Evolutionary conservation across 35 echinoderm and acorn worm genomes (phyloP).

Genomic region (Holothuria glaberrima): DNA sequence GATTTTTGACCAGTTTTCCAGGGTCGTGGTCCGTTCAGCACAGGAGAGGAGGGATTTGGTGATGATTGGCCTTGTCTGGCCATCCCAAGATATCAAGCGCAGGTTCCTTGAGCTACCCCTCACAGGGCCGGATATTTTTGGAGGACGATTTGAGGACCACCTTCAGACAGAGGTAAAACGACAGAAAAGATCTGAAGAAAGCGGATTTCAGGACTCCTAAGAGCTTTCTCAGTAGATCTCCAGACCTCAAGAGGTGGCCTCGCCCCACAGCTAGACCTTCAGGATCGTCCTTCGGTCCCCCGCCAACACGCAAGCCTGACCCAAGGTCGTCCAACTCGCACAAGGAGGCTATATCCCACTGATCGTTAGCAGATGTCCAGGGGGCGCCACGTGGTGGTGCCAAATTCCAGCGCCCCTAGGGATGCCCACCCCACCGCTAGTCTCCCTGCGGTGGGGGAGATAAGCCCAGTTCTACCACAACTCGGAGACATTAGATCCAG

Average conservation of each 20-base stretch:
- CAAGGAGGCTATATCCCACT: neutral
- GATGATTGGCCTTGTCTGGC: neutral
- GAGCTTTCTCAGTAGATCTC: constrained; percentile 1
- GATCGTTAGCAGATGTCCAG: neutral
- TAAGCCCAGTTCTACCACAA: neutral
- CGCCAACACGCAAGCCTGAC: neutral
- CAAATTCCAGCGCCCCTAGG: constrained; percentile 8
- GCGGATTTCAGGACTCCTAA: neutral
- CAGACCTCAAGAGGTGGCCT: neutral
- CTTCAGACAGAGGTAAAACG: constrained; percentile 9
- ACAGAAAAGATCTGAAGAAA: constrained; percentile 12
- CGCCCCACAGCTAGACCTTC: neutral
- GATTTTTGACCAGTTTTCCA: constrained; percentile 16
- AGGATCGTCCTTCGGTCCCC: neutral
- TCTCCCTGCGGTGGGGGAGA: constrained; percentile 15
- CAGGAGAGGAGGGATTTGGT: neutral
- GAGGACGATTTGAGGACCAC: neutral
- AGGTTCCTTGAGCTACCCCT: constrained; percentile 7
- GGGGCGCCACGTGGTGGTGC: neutral
- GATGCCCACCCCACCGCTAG: constrained; percentile 17
- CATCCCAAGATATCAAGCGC: constrained; percentile 1
- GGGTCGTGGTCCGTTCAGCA: neutral
- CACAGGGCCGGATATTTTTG: constrained; percentile 10
- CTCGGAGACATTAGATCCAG: constrained; percentile 7
- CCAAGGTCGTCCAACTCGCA: neutral